Percentiles rank a stretch among this genome's conserved stretches.
Evolutionary conservation across 1,140 invertebrate species (phyloP).

Genomic region (Caenorhabditis remanei): DNA sequence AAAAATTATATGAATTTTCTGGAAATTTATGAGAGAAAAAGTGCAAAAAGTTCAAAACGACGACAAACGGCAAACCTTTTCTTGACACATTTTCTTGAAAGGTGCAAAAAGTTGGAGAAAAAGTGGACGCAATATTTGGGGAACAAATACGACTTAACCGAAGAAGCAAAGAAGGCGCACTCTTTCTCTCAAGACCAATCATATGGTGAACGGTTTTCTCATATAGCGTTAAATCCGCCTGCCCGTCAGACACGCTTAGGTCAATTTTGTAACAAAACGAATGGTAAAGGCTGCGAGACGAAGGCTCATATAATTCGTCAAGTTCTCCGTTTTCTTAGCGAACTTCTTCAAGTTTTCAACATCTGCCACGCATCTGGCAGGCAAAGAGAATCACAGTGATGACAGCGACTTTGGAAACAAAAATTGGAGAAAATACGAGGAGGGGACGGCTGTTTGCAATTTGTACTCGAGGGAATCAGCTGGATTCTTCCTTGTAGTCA

Average conservation of each 20-base stretch:
- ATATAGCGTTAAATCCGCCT: conserved; percentile 35
- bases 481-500: conserved; percentile 8
- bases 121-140: conserved; percentile 26
- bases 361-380: conserved; percentile 47
- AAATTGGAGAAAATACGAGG: neutral
- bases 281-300: conserved; percentile 29
- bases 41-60: neutral
- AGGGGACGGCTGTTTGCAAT: conserved; percentile 45
- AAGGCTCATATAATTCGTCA: conserved; percentile 48
- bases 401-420: conserved; percentile 48
- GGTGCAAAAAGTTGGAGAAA: conserved; percentile 20
- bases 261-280: conserved; percentile 6
- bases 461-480: conserved; percentile 53
- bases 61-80: conserved; percentile 3
- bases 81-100: conserved; percentile 20
- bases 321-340: conserved; percentile 12
- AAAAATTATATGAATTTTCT: neutral
- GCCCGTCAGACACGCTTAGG: conserved; percentile 12
- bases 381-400: conserved; percentile 40
- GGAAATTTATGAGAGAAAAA: neutral
- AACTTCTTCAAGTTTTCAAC: conserved; percentile 41
- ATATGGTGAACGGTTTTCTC: conserved; percentile 42
- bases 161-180: conserved; percentile 24
- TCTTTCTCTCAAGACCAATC: conserved; percentile 24
- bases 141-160: conserved; percentile 46